phyloP scores from a whole-genome alignment of 2,113 vertebrate species.

The Uropsilus gracilis region DNA sequence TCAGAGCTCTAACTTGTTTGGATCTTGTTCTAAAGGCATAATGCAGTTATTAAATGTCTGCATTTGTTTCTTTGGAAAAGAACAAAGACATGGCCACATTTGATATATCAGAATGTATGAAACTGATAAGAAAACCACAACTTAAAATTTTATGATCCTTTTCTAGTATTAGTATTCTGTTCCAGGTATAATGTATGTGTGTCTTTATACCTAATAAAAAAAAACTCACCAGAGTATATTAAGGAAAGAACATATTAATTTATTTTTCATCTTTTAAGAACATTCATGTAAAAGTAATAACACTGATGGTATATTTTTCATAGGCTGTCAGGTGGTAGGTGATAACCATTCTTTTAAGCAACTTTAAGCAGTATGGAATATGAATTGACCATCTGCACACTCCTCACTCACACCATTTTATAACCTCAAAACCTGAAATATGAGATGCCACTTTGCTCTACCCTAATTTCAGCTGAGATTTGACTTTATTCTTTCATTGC shows the following conservation, averaged over 20 bases:
- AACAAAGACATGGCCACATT: not conserved
- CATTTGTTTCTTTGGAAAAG: not conserved
- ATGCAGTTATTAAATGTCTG: no score
- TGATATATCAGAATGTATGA: not conserved
- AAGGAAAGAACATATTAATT: not conserved
- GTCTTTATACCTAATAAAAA: not conserved
- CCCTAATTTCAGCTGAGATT: not conserved
- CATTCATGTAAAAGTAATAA: slow-evolving; percentile 21
- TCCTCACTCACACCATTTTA: not conserved
- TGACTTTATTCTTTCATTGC: not conserved
- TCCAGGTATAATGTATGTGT: not conserved
- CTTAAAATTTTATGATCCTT: not conserved
- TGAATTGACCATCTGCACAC: not conserved
- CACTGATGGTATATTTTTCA: not conserved
- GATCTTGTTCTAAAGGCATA: not conserved
- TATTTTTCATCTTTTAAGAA: no score
- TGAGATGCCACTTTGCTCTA: not conserved
- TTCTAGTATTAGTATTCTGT: not conserved
- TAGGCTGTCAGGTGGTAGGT: not conserved
- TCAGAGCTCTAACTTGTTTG: not conserved
- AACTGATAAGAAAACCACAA: not conserved
- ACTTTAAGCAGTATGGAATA: not conserved
- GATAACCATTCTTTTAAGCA: not conserved
- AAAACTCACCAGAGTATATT: not conserved
- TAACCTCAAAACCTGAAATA: not conserved